Percentiles rank a stretch among this genome's conserved stretches.
Evolutionary conservation across 1,140 invertebrate genomes (phyloP).

Genomic region (Lordiphosa collinella): DNA sequence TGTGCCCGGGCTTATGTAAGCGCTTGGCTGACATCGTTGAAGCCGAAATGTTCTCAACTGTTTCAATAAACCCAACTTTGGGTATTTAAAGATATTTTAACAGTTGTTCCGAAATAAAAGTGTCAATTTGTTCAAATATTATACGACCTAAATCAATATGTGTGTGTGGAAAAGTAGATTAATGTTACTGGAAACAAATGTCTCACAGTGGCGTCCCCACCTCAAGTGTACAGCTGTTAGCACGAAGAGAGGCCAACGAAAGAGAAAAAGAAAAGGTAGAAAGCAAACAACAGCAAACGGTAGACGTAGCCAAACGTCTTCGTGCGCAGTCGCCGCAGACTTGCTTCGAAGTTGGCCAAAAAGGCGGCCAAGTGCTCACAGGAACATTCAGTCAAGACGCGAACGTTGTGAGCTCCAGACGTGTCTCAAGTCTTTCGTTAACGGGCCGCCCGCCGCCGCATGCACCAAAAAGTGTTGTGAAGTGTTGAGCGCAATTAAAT

Average conservation of each 20-base stretch:
- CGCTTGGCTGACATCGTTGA: slow-evolving; percentile 10
- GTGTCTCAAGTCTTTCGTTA: slow-evolving; percentile 26
- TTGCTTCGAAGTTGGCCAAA: slow-evolving; percentile 63
- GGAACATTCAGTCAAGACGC: slow-evolving; percentile 74
- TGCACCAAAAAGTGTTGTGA: slow-evolving; percentile 14
- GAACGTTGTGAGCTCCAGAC: slow-evolving; percentile 67
- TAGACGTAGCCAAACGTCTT: slow-evolving; percentile 41
- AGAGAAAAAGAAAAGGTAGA: slow-evolving; percentile 67
- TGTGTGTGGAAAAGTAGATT: slow-evolving; percentile 48
- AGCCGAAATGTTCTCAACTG: slow-evolving; percentile 21
- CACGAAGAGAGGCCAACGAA: slow-evolving; percentile 37
- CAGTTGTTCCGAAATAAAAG: slow-evolving; percentile 30
- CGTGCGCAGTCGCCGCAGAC: slow-evolving; percentile 32
- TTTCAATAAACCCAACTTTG: slow-evolving; percentile 17
- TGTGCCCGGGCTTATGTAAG: slow-evolving; percentile 3
- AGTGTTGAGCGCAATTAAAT: slow-evolving; percentile 21
- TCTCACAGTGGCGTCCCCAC: slow-evolving; percentile 45
- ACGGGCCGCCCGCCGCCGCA: slow-evolving; percentile 1
- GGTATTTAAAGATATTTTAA: slow-evolving; percentile 24
- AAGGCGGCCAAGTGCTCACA: slow-evolving; percentile 63
- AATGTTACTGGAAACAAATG: slow-evolving; percentile 62
- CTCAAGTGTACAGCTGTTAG: neutral
- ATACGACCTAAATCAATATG: slow-evolving; percentile 56
- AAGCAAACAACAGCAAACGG: slow-evolving; percentile 57
- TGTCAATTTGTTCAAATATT: slow-evolving; percentile 47